Evolutionary conservation across 2,797 vertebrate genomes (phyloP).

Genomic region (Odontamblyopus lacepedii): DNA sequence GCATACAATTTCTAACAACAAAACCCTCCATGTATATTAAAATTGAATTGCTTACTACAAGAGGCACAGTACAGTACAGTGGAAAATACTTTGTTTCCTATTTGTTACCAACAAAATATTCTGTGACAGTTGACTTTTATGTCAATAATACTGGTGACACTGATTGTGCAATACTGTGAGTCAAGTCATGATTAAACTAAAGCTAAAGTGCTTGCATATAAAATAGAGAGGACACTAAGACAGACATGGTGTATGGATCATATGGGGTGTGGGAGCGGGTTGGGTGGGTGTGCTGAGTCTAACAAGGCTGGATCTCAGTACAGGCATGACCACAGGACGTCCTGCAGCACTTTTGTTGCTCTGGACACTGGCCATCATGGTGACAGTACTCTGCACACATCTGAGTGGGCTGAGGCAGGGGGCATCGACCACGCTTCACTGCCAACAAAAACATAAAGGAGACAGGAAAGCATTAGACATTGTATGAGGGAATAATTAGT

Average conservation of each 20-base stretch:
- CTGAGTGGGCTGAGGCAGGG: slow-evolving; percentile 54
- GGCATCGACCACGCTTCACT: slow-evolving; percentile 77
- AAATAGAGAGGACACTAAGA: neutral
- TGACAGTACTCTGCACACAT: slow-evolving; percentile 77
- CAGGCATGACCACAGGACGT: slow-evolving; percentile 68
- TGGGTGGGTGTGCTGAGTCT: neutral
- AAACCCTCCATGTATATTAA: neutral
- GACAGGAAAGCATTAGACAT: neutral
- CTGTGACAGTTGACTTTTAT: neutral
- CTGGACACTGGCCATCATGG: slow-evolving; percentile 77
- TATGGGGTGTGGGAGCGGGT: neutral
- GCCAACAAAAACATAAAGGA: slow-evolving; percentile 8
- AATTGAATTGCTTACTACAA: neutral
- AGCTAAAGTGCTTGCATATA: neutral
- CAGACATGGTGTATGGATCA: neutral
- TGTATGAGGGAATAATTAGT: too few relatives aligned
- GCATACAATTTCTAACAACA: neutral
- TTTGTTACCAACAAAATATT: neutral
- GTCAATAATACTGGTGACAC: slow-evolving; percentile 1
- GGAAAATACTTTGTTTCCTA: neutral
- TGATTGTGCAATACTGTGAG: neutral
- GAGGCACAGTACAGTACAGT: neutral
- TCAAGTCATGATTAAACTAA: neutral
- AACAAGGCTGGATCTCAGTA: neutral
- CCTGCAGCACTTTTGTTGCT: slow-evolving; percentile 76